Evolutionary conservation across 2,888 invertebrate genomes (phyloP), one percentile per base, ranked within the genome.

Genomic region (Tinea pellionella): DNA sequence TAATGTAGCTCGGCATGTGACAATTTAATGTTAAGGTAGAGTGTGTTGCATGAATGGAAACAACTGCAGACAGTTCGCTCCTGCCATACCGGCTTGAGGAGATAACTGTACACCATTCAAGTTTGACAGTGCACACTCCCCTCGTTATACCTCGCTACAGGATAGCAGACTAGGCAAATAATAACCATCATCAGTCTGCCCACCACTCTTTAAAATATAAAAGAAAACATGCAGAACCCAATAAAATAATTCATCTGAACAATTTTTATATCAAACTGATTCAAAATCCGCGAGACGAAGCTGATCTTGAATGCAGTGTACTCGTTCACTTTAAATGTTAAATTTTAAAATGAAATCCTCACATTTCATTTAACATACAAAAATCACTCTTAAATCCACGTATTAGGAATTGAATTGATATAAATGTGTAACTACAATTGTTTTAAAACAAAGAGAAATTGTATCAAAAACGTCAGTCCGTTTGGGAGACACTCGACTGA

Each of bases 321-420:
- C 47, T 18, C n/a, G 47, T 47, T 47, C 47, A 47, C 47, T 47
- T 47, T 47, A 47, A 15, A 47, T 47, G 9, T 47, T 47, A 47
- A 15, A 47, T 47, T 47, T 47, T 47, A 47, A 47, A 47, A 47
- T 47, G 47, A 4, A 47, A 18, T 8, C 47, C 7, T 15, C n/a
- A 42, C 2, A 3, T 13, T 8, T 8, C 2, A 42, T 37, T 9
- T 9, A 2, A 37, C n/a, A 9, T 6, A 37, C 37, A n/a, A 37
- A 37, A 37, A 37, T 37, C 37, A n/a, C n/a, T 37, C 37, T 37
- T 37, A 37, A 37, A 24, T 9, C 11, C 9, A 12, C 37, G 37
- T 37, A 2, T 37, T 37, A 37, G 1, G 37, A 37, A 9, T n/a
- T 37, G n/a, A 37, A n/a, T 37, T 9, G n/a, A 2, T 37, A 6